These are phyloP conservation scores for Allacma fusca DNA, from an alignment of 2,888 invertebrate genomes.

Conservation along the genomic window DNA sequence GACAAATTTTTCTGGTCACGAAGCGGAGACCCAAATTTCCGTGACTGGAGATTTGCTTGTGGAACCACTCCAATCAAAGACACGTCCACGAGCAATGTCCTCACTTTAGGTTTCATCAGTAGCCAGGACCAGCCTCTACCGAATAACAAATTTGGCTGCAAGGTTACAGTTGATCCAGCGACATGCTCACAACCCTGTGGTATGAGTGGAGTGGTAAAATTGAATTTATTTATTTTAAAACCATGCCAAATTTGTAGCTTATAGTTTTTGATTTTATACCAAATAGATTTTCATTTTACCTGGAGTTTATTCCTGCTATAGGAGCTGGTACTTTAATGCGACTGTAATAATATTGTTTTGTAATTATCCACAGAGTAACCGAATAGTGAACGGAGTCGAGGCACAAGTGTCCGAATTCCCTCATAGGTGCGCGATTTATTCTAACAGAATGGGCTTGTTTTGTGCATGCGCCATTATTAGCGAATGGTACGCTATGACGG, in stretches of 20 bases:
- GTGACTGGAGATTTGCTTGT: slow-evolving; percentile 42
- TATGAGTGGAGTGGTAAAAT: slow-evolving; percentile 28
- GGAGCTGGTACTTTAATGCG: too few species aligned
- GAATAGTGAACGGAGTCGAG: slow-evolving; percentile 53
- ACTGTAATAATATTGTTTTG: neutral
- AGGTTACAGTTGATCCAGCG: slow-evolving; percentile 19
- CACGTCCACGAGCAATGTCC: slow-evolving; percentile 30
- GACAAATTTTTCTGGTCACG: slow-evolving; percentile 51
- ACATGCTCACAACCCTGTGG: slow-evolving; percentile 27
- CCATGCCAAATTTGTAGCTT: neutral
- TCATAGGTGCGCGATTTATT: slow-evolving; percentile 47
- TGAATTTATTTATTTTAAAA: neutral
- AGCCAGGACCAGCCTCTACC: slow-evolving; percentile 38
- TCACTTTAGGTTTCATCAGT: slow-evolving; percentile 47
- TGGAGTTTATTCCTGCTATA: too few species aligned
- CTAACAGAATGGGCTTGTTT: slow-evolving; percentile 20
- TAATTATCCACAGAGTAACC: slow-evolving; percentile 18
- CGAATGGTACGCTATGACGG: slow-evolving; percentile 50
- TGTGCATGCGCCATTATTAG: slow-evolving; percentile 47
- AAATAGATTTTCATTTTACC: too few species aligned
- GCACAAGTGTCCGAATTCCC: slow-evolving; percentile 49
- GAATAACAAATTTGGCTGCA: slow-evolving; percentile 21
- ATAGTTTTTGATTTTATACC: neutral
- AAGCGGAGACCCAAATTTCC: slow-evolving; percentile 44
- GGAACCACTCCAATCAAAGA: slow-evolving; percentile 39